phyloP scores from a whole-genome alignment of 2,888 invertebrate species.

The Gastrophysa polygoni region DNA sequence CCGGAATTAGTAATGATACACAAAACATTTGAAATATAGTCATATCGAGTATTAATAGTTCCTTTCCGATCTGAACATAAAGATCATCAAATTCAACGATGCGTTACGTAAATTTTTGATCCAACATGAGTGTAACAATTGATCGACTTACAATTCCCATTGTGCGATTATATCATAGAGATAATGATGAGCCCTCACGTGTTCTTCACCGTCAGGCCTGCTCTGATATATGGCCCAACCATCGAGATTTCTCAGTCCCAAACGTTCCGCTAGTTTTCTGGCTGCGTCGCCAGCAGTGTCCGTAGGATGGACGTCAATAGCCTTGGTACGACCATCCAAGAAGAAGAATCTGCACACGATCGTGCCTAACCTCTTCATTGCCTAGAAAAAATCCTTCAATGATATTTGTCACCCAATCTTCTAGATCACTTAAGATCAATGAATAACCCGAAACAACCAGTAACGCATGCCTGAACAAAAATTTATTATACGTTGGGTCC shows the following conservation, averaged over 20 bases:
- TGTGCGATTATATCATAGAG: conserved; percentile 92
- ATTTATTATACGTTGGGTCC: too few species aligned
- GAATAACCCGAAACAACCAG: too few species aligned
- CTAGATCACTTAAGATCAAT: too few species aligned
- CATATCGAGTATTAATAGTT: too few species aligned
- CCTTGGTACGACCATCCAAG: conserved; percentile 92
- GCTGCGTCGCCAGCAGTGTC: conserved; percentile 93
- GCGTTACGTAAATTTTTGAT: too few species aligned
- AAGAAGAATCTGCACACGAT: conserved; percentile 95
- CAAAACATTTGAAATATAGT: too few species aligned
- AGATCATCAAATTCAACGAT: too few species aligned
- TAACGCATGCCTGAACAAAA: too few species aligned
- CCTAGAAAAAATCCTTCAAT: conserved; percentile 64
- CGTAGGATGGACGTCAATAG: conserved; percentile 93
- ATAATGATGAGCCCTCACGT: conserved; percentile 89
- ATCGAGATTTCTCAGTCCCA: conserved; percentile 80
- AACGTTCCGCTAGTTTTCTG: conserved; percentile 84
- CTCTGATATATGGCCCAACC: conserved; percentile 97
- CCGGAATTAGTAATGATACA: too few species aligned
- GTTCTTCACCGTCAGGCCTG: conserved; percentile 84
- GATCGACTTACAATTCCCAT: conserved; percentile 85
- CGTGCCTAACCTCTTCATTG: conserved; percentile 88
- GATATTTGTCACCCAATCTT: too few species aligned
- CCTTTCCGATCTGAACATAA: too few species aligned
- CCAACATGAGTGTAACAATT: too few species aligned